These are phyloP conservation scores for Agrypnia vestita DNA, from an alignment of 1,140 invertebrate genomes.

Conservation along the genomic window DNA sequence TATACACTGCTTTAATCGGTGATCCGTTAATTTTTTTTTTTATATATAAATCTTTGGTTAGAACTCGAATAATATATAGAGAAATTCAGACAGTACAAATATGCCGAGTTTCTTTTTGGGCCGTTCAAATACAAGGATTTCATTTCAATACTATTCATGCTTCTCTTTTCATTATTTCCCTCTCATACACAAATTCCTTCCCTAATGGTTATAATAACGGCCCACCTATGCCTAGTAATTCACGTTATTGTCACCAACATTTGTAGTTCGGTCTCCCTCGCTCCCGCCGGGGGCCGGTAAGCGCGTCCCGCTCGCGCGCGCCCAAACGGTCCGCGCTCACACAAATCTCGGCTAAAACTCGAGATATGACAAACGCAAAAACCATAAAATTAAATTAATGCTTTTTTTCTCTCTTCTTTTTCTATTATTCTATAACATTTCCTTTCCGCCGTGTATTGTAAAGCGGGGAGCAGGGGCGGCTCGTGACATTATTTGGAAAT, in stretches of 20 bases:
- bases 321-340: constrained; percentile 40
- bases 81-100: too few species aligned
- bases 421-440: constrained; percentile 61
- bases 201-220: constrained; percentile 60
- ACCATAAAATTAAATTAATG: constrained; percentile 75
- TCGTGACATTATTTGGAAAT: background rate
- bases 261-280: constrained; percentile 25
- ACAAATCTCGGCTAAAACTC: constrained; percentile 71
- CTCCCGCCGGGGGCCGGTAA: background rate
- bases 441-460: constrained; percentile 53
- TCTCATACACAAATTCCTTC: constrained; percentile 42
- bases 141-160: constrained; percentile 8
- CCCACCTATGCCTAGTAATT: constrained; percentile 60
- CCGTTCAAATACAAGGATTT: constrained; percentile 11
- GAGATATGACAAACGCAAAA: constrained; percentile 73
- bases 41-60: too few species aligned
- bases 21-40: too few species aligned
- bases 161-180: constrained; percentile 28
- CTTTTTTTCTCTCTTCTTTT: constrained; percentile 64
- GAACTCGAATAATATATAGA: too few species aligned
- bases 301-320: constrained; percentile 40
- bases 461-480: constrained; percentile 41
- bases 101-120: too few species aligned
- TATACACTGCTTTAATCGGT: too few species aligned
- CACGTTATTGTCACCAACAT: constrained; percentile 59